Percentiles rank a stretch among this genome's conserved stretches.
Evolutionary conservation across 2,113 vertebrate species (phyloP).

Genomic region (Corydoras maculifer): DNA sequence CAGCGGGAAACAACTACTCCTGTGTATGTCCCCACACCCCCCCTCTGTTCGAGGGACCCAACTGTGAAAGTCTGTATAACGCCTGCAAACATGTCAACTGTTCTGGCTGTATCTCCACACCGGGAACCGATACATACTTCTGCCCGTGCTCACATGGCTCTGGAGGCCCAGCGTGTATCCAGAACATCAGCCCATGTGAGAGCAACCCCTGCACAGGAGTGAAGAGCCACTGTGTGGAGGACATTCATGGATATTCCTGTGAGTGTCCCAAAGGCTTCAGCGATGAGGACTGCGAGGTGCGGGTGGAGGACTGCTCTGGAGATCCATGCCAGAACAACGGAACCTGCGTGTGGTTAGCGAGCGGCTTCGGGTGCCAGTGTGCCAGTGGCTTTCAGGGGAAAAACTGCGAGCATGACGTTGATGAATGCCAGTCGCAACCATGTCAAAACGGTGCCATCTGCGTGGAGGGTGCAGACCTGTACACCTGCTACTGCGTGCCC

Average conservation of each 20-base stretch:
- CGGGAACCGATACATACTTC: conserved; percentile 54
- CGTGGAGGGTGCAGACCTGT: conserved; percentile 60
- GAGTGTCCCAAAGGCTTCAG: conserved; percentile 61
- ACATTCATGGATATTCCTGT: conserved; percentile 58
- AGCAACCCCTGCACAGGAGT: conserved; percentile 64
- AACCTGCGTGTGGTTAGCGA: conserved; percentile 56
- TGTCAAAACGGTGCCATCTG: conserved; percentile 92
- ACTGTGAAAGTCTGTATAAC: conserved; percentile 70
- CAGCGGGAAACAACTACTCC: conserved; percentile 56
- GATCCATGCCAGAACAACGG: conserved; percentile 72
- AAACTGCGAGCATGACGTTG: conserved; percentile 64
- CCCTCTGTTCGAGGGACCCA: conserved; percentile 57
- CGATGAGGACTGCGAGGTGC: conserved; percentile 57
- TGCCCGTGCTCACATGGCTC: conserved; percentile 66
- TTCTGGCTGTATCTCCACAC: conserved; percentile 49
- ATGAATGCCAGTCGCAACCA: conserved; percentile 73
- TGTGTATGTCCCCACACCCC: conserved; percentile 66
- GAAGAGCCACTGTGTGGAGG: conserved; percentile 52
- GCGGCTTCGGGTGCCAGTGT: conserved; percentile 68
- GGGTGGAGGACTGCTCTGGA: conserved; percentile 56
- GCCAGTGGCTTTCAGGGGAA: conserved; percentile 64
- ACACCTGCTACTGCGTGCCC: conserved; percentile 91
- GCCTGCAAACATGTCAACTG: conserved; percentile 58
- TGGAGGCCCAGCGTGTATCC: conserved; percentile 55
- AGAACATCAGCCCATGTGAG: conserved; percentile 58